Evolutionary conservation across 2,888 invertebrate genomes (phyloP), one percentile per base, ranked within the genome.

Genomic region (Tetragonula carbonaria): DNA sequence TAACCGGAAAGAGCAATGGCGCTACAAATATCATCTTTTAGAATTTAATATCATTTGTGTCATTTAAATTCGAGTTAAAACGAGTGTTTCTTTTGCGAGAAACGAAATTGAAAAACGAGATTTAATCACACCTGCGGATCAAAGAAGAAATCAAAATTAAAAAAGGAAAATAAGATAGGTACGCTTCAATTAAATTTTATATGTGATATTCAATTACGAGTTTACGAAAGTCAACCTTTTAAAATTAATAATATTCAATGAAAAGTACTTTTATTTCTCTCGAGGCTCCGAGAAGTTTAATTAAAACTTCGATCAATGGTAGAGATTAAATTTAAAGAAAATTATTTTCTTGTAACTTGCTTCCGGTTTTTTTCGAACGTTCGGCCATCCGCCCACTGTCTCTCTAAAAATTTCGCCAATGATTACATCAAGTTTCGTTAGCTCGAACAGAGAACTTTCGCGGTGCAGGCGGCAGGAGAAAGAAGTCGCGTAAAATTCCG

Each of bases 281-380:
- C 28, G 23, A 38, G 53, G 4, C 33, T 13, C 33, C n/a, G 8
- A 8, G 2, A 11, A 2, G 51, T 65, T 57, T 45, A 59, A 53
- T 28, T 13, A 14, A 23, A 53, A 62, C 38, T 62, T 66, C 16
- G 21, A 28, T 14, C 45, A 38, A 59, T 57, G 14, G 55, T 6
- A 16, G 21, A 68, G 67, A 81, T 78, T 78, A 81, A 81, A 78
- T 81, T 68, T 63, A 79, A 21, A 23, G 63, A 38, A 70, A 79
- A 79, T 63, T 57, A 55, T 55, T 78, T 57, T 4, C 74, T 53
- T 45, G 21, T 14, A 74, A 74, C 62, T 79, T 68, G 45, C 14
- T 38, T 21, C 4, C 4, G n/a, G 4, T n/a, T 11, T 55, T 33
- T 81, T 67, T 73, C 73, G 53, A 73, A 67, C 45, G 45, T 45